These are phyloP conservation scores for Microplitis demolitor DNA, from an alignment of 1,140 invertebrate genomes.

Conservation along the genomic window DNA sequence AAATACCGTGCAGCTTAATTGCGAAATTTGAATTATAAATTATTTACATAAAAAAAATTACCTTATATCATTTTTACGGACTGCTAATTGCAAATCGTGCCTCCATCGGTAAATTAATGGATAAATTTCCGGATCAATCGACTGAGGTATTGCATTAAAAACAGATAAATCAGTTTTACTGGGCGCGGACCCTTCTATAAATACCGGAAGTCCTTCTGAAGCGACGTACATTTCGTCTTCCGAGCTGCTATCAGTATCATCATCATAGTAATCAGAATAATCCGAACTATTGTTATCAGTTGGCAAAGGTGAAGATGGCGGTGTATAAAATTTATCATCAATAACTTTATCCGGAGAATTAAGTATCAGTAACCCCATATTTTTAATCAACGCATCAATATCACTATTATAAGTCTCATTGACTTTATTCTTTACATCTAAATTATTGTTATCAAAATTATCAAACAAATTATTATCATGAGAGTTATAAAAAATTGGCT, in stretches of 20 bases:
- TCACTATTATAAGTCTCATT: background rate
- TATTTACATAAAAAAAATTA: background rate
- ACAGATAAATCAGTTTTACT: constrained; percentile 74
- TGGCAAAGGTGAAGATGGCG: constrained; percentile 54
- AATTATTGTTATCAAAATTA: too few species aligned
- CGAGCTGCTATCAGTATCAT: constrained; percentile 29
- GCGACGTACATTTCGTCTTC: constrained; percentile 56
- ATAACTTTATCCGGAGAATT: background rate
- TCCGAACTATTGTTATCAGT: constrained; percentile 28
- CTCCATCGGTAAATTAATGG: constrained; percentile 75
- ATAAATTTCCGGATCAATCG: constrained; percentile 63
- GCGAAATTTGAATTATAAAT: too few species aligned
- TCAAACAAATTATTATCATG: too few species aligned
- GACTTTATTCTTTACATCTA: too few species aligned
- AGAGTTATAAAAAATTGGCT: too few species aligned
- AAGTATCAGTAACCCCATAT: constrained; percentile 28
- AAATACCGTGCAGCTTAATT: background rate
- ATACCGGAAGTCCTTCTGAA: constrained; percentile 60
- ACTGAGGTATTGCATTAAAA: constrained; percentile 67
- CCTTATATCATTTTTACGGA: constrained; percentile 31
- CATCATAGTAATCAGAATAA: constrained; percentile 17
- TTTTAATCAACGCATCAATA: constrained; percentile 7
- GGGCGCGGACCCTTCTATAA: constrained; percentile 65
- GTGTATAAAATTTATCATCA: constrained; percentile 61
- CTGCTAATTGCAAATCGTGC: constrained; percentile 55